Conservation (phyloP, 1,140 invertebrate genomes). For the Daktulosphaira vitifoliae region DNA sequence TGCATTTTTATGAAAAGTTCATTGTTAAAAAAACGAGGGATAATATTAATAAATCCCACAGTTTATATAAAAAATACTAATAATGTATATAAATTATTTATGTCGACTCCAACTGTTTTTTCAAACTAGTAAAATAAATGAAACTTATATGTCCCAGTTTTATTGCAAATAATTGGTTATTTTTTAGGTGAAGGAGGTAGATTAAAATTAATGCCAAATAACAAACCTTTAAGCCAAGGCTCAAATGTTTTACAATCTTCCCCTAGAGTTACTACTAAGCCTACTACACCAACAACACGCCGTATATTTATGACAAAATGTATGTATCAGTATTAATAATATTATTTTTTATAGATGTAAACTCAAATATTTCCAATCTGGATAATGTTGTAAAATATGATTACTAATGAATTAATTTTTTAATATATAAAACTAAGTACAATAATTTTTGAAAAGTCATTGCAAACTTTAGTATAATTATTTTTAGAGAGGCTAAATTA, state of each 20-base stretch:
- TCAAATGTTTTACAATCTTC: slow-evolving; percentile 5
- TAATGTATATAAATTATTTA: no score
- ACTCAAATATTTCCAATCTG: background rate
- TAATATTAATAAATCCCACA: no score
- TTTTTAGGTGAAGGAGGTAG: slow-evolving; percentile 14
- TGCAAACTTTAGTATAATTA: slow-evolving; percentile 1
- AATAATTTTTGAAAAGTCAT: background rate
- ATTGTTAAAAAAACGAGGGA: no score
- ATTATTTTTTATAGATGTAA: no score
- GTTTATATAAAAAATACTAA: no score
- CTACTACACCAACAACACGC: slow-evolving; percentile 50
- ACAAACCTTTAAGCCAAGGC: background rate
- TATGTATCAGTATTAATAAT: slow-evolving; percentile 38
- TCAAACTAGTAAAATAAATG: no score
- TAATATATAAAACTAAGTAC: background rate
- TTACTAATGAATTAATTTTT: background rate
- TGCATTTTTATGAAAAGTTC: no score
- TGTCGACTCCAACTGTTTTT: no score
- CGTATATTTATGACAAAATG: slow-evolving; percentile 72
- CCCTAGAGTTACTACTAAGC: slow-evolving; percentile 44
- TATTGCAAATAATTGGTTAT: background rate
- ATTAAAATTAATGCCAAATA: slow-evolving; percentile 13
- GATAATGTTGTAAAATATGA: background rate
- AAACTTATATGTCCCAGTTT: no score
- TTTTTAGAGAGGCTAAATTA: no score